These are phyloP conservation scores for Brachionus rubens DNA, from an alignment of 1,140 invertebrate genomes.

Conservation along the genomic window DNA sequence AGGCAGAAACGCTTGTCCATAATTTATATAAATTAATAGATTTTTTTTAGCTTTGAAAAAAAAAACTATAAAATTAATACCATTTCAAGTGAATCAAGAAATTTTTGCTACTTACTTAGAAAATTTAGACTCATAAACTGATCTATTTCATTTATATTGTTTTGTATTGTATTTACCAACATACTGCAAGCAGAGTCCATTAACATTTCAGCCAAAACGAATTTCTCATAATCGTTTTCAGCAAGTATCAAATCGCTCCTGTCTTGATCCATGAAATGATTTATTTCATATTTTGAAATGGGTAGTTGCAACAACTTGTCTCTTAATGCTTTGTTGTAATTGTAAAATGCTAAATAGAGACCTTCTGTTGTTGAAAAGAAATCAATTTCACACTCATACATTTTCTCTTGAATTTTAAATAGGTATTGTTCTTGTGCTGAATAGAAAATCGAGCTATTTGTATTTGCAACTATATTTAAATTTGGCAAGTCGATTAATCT, in stretches of 20 bases:
- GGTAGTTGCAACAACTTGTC: not conserved
- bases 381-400: not conserved
- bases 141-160: too few relatives aligned
- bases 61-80: not conserved
- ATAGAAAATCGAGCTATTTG: not conserved
- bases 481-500: not conserved
- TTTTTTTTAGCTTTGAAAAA: not conserved
- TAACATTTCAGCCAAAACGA: too few relatives aligned
- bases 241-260: too few relatives aligned
- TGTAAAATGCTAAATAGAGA: not conserved
- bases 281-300: too few relatives aligned
- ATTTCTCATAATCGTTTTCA: too few relatives aligned
- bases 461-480: not conserved
- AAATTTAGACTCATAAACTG: too few relatives aligned
- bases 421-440: not conserved
- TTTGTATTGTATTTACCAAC: not conserved
- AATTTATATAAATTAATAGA: not conserved
- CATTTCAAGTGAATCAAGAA: not conserved
- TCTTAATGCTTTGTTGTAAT: not conserved
- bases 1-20: conserved; percentile 15
- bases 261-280: too few relatives aligned
- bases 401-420: not conserved
- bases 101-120: too few relatives aligned
- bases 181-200: too few relatives aligned
- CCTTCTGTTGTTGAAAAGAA: conserved; percentile 3